phyloP scores from a whole-genome alignment of 1,140 invertebrate genomes.

The Potamilus streckersoni region DNA sequence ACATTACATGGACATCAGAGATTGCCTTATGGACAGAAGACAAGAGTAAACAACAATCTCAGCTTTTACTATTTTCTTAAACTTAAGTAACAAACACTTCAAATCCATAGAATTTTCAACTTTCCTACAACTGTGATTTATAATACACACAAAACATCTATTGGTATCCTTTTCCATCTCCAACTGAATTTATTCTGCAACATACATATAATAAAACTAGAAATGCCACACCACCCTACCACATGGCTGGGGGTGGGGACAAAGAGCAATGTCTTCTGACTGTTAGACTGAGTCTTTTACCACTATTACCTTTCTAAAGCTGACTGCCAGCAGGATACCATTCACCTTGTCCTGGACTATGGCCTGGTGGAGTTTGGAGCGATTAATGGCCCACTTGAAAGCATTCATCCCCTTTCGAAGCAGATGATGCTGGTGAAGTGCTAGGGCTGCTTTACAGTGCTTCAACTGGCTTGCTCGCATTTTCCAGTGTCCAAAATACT shows the following conservation, averaged over 20 bases:
- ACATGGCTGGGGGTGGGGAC: not conserved
- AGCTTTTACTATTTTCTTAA: no score
- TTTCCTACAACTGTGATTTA: no score
- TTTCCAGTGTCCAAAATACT: conserved; percentile 33
- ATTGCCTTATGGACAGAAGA: no score
- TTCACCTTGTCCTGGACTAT: conserved; percentile 40
- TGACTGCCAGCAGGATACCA: conserved; percentile 20
- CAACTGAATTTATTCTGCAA: no score
- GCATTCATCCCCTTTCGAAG: conserved; percentile 45
- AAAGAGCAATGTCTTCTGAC: not conserved
- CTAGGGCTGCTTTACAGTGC: conserved; percentile 19
- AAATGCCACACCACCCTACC: not conserved
- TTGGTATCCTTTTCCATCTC: no score
- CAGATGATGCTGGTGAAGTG: conserved; percentile 30
- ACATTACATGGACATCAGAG: no score
- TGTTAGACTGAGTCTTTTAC: not conserved
- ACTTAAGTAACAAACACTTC: no score
- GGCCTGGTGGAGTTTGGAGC: conserved; percentile 37
- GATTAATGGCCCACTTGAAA: conserved; percentile 45
- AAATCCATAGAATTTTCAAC: no score
- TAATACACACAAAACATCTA: no score
- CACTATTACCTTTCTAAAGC: conserved; percentile 34
- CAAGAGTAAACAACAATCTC: no score
- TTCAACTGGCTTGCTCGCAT: conserved; percentile 12
- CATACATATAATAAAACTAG: not conserved